Conservation (phyloP, 2,113 vertebrate species). For the Mus musculus region DNA sequence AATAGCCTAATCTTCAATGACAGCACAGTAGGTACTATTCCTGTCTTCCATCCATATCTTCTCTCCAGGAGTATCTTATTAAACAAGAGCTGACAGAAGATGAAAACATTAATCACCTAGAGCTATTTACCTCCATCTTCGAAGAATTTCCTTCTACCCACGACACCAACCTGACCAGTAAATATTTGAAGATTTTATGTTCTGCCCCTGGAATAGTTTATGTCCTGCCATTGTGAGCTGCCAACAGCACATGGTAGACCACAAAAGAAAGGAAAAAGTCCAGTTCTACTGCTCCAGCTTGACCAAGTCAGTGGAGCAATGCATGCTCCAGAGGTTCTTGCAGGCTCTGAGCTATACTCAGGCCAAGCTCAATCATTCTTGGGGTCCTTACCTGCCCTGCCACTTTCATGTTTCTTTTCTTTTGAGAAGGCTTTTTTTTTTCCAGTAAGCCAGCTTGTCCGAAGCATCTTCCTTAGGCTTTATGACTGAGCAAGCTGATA, state of each 20-base stretch:
- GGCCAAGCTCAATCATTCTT: background rate
- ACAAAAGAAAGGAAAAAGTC: background rate
- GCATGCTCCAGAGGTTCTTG: rapidly evolving
- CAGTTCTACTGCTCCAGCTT: background rate
- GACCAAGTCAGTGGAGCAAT: background rate
- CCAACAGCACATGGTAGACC: background rate
- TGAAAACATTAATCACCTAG: background rate
- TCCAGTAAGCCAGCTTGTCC: background rate
- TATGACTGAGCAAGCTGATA: background rate
- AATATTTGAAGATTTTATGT: background rate
- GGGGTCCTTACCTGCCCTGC: background rate
- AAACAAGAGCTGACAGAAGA: background rate
- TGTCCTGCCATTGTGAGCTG: rapidly evolving
- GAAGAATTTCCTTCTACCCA: background rate
- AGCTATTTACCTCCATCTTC: background rate
- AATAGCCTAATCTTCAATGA: background rate
- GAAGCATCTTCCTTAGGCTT: background rate
- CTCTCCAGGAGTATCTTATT: background rate
- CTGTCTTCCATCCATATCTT: background rate
- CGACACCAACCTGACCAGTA: background rate
- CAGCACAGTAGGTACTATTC: background rate
- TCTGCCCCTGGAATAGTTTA: background rate
- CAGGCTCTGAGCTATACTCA: background rate
- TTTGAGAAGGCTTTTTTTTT: background rate
- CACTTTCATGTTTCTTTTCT: background rate